These are phyloP conservation scores for Corvus cornix DNA, from an alignment of 2,113 vertebrate genomes.

Conservation along the genomic window DNA sequence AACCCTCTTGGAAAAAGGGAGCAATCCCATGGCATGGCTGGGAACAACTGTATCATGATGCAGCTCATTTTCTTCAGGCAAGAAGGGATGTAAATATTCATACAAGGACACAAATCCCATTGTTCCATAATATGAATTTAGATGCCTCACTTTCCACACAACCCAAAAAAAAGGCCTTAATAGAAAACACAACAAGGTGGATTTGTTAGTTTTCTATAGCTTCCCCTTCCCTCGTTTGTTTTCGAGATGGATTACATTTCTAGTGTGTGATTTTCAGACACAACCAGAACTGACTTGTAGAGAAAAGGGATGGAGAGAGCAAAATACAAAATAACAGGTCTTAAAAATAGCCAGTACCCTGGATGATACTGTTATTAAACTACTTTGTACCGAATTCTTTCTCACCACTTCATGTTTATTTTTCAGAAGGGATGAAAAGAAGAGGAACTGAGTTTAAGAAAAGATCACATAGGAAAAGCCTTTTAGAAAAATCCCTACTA, in stretches of 20 bases:
- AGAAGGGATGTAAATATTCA: conserved; percentile 3
- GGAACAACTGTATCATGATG: not conserved
- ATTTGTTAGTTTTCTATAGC: not conserved
- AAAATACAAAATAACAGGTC: not conserved
- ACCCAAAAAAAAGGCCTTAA: conserved; percentile 12
- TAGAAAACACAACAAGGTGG: not conserved
- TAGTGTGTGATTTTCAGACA: not conserved
- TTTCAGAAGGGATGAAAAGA: not conserved
- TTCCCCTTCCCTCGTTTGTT: not conserved
- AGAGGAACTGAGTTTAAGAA: not conserved
- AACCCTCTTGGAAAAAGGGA: not conserved
- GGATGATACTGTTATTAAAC: not conserved
- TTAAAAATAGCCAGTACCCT: conserved; percentile 6
- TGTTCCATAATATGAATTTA: conserved; percentile 49
- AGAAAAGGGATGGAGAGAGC: not conserved
- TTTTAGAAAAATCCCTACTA: not conserved
- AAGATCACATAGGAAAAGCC: not conserved
- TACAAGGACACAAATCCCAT: conserved; percentile 43
- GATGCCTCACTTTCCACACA: conserved; percentile 31
- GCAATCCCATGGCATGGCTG: not conserved
- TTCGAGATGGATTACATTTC: not conserved
- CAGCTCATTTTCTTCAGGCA: not conserved
- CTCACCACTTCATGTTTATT: not conserved
- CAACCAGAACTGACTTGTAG: not conserved
- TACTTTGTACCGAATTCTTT: not conserved